Conservation (phyloP, 2,888 invertebrate species). For the Eilema caniola region DNA sequence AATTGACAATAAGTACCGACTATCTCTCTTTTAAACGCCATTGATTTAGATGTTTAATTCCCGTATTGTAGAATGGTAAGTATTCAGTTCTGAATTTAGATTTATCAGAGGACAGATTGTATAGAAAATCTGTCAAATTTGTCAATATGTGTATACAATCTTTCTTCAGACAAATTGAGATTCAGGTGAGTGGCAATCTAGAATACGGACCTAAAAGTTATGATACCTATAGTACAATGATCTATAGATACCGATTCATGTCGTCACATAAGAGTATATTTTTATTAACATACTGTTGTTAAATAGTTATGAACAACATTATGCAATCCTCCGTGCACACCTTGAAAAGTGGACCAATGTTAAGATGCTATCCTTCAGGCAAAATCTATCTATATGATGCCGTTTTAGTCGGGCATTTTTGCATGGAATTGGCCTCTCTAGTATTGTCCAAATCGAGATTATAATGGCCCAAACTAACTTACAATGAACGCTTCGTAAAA, state of each 20-base stretch:
- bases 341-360: slow-evolving; percentile 9
- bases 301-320: slow-evolving; percentile 29
- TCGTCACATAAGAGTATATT: slow-evolving; percentile 19
- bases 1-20: too few relatives aligned
- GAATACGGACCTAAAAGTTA: too few relatives aligned
- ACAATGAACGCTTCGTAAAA: not conserved
- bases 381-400: slow-evolving; percentile 7
- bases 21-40: not conserved
- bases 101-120: too few relatives aligned
- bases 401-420: not conserved
- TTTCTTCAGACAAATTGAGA: too few relatives aligned
- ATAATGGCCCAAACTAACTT: not conserved
- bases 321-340: slow-evolving; percentile 18
- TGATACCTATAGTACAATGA: not conserved
- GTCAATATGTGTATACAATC: too few relatives aligned
- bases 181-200: too few relatives aligned
- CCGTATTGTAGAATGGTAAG: too few relatives aligned
- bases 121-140: too few relatives aligned
- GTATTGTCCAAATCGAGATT: too few relatives aligned
- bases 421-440: not conserved
- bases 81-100: too few relatives aligned
- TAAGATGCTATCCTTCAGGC: slow-evolving; percentile 5
- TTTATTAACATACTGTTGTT: slow-evolving; percentile 39
- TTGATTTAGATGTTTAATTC: too few relatives aligned
- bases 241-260: slow-evolving; percentile 1